Evolutionary conservation across 2,113 vertebrate species (phyloP).

Genomic region (Sinosuthora webbiana): DNA sequence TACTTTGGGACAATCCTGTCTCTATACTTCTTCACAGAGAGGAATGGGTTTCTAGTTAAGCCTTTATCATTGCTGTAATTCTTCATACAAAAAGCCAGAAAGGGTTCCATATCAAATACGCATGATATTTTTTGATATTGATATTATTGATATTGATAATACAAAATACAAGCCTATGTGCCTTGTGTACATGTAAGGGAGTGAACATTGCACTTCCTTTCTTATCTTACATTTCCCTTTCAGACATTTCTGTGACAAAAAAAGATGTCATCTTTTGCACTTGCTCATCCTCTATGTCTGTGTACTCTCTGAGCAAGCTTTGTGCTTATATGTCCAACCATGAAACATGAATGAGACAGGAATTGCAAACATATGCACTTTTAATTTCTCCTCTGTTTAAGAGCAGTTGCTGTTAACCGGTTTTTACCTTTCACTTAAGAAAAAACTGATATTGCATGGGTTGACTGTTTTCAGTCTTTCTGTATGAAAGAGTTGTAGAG

Average conservation of each 20-base stretch:
- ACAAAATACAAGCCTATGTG: background rate
- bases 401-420: background rate
- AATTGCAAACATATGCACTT: background rate
- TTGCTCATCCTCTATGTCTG: rapidly evolving
- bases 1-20: background rate
- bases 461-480: background rate
- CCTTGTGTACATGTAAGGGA: background rate
- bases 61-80: background rate
- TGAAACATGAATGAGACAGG: background rate
- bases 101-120: background rate
- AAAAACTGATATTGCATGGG: background rate
- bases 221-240: background rate
- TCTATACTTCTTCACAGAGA: background rate
- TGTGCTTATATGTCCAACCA: background rate
- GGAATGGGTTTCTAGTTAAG: background rate
- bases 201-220: background rate
- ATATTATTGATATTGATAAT: too few species aligned
- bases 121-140: background rate
- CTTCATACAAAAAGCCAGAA: background rate
- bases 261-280: background rate
- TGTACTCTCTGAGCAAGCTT: background rate
- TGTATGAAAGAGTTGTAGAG: background rate
- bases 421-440: background rate
- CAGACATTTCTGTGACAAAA: background rate
- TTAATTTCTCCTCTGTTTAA: background rate